Conservation (phyloP, 30 jellyfish, hydroid and myxozoan genomes). For the Rhopilema esculentum region DNA sequence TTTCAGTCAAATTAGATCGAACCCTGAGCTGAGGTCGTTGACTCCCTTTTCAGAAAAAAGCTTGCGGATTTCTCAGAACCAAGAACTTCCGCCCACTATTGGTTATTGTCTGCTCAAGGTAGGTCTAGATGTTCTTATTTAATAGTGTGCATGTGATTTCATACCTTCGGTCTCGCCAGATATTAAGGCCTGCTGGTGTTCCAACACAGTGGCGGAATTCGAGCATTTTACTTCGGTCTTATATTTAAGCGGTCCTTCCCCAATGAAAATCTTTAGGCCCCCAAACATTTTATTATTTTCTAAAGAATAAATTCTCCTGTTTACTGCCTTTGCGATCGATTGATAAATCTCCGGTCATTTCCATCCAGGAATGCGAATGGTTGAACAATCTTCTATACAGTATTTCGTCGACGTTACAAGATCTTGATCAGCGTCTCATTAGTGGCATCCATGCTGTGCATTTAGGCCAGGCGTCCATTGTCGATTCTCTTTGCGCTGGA, state of each 20-base stretch:
- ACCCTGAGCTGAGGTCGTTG: conserved; percentile 63
- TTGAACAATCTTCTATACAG: conserved; percentile 36
- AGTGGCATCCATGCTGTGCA: conserved; percentile 70
- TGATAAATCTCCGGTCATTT: too few species aligned
- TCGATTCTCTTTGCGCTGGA: conserved; percentile 11
- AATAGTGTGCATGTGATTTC: too few species aligned
- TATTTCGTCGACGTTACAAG: conserved; percentile 46
- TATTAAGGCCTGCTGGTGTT: too few species aligned
- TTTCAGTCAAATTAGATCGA: conserved; percentile 20
- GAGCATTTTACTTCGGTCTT: too few species aligned
- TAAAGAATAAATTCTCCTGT: too few species aligned
- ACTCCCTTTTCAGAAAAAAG: conserved; percentile 59
- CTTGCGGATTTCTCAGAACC: conserved; percentile 9
- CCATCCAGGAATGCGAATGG: conserved; percentile 69
- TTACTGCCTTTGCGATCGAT: too few species aligned
- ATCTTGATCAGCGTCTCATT: conserved; percentile 23
- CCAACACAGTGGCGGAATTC: too few species aligned
- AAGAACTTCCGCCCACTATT: conserved; percentile 49
- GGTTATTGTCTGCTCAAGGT: conserved; percentile 69
- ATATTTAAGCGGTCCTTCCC: too few species aligned
- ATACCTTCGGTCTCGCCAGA: too few species aligned
- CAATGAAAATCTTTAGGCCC: too few species aligned
- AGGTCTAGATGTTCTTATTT: background rate
- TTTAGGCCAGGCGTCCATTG: background rate
- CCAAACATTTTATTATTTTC: too few species aligned